Percentiles rank a stretch among this genome's conserved stretches.
Evolutionary conservation across 2,113 vertebrate genomes (phyloP).

Genomic region (Triplophysa tibetana): DNA sequence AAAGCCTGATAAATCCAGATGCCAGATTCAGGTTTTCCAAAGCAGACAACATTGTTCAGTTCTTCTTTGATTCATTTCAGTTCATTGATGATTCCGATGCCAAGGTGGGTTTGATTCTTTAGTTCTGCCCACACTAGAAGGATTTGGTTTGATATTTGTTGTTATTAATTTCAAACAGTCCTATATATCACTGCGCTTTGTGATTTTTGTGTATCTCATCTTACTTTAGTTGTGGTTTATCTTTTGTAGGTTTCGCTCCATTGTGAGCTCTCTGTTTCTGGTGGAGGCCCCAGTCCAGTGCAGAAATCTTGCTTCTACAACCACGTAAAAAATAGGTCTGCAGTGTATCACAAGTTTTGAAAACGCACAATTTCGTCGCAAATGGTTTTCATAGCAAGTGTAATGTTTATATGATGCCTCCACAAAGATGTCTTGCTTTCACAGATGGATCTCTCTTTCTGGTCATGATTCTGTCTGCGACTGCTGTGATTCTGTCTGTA

Average conservation of each 20-base stretch:
- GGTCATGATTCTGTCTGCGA: constrained; percentile 68
- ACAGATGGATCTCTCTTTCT: constrained; percentile 68
- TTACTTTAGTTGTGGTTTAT: not conserved
- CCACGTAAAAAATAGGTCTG: constrained; percentile 44
- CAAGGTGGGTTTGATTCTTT: constrained; percentile 54
- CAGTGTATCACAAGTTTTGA: not conserved
- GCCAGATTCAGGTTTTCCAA: constrained; percentile 56
- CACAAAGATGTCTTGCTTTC: not conserved
- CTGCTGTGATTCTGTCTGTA: constrained; percentile 70
- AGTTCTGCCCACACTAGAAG: not conserved
- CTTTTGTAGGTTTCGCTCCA: constrained; percentile 46
- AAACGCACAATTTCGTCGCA: not conserved
- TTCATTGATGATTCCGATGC: constrained; percentile 63
- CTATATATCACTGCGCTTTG: too few relatives aligned
- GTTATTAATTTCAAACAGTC: too few relatives aligned
- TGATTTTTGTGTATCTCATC: not conserved
- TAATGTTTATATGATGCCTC: not conserved
- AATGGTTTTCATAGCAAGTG: not conserved
- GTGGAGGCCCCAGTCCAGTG: constrained; percentile 54
- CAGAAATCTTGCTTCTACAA: constrained; percentile 72
- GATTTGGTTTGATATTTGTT: not conserved
- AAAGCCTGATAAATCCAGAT: constrained; percentile 60
- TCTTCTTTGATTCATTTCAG: constrained; percentile 70
- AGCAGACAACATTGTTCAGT: constrained; percentile 59
- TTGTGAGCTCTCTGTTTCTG: constrained; percentile 62